phyloP scores from a whole-genome alignment of 2,888 invertebrate species.

The Norana najaformis region DNA sequence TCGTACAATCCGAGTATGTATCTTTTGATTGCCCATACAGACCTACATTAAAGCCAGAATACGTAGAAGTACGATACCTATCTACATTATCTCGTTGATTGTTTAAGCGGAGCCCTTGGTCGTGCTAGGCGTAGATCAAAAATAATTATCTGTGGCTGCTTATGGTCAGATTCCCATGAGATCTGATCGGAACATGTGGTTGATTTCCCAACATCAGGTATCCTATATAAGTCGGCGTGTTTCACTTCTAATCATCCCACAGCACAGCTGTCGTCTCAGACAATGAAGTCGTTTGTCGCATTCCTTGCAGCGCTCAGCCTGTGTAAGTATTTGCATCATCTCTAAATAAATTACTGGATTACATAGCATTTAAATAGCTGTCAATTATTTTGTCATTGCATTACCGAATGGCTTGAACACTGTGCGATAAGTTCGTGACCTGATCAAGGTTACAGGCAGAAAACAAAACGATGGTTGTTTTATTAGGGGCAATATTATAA shows the following conservation, averaged over 20 bases:
- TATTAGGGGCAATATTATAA: no score
- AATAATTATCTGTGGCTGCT: neutral
- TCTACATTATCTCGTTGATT: neutral
- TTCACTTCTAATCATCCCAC: slow-evolving; percentile 15
- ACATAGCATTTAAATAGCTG: neutral
- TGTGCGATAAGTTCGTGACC: neutral
- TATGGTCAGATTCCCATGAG: neutral
- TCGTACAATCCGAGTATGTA: no score
- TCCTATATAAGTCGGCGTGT: neutral
- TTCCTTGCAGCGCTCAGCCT: neutral
- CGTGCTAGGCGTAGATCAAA: neutral
- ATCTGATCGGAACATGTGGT: neutral
- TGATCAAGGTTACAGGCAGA: no score
- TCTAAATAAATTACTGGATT: neutral
- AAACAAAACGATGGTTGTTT: no score
- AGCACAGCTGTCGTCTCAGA: neutral
- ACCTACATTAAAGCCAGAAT: no score
- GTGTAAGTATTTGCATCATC: slow-evolving; percentile 5
- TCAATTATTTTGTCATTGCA: neutral
- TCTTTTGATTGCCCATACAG: no score
- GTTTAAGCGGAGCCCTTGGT: neutral
- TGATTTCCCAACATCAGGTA: neutral
- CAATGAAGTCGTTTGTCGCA: neutral
- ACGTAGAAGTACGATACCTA: no score
- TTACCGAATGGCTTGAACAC: neutral